Percentiles rank a stretch among this genome's conserved stretches.
Evolutionary conservation across 2,113 vertebrate genomes (phyloP).

Genomic region (Apodemus sylvaticus): DNA sequence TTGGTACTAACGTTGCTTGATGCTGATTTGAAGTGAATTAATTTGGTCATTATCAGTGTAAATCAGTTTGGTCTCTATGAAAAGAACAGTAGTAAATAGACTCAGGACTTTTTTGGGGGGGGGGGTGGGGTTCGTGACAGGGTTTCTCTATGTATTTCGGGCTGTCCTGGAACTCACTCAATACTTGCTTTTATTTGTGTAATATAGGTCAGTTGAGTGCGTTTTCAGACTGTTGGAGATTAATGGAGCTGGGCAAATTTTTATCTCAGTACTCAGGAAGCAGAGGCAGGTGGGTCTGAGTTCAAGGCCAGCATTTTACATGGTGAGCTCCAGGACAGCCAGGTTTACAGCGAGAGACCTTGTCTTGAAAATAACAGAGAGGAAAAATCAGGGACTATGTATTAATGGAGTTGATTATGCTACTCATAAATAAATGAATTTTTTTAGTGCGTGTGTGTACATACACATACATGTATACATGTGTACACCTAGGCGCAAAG

Average conservation of each 20-base stretch:
- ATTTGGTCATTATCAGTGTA: constrained; percentile 8
- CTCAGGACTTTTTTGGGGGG: too few species aligned
- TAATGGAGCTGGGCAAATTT: background rate
- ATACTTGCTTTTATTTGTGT: background rate
- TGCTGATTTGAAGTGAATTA: background rate
- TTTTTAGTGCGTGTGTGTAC: background rate
- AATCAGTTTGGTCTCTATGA: constrained; percentile 27
- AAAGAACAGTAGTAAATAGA: constrained; percentile 20
- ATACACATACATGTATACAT: background rate
- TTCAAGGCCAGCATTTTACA: background rate
- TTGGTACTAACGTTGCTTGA: background rate
- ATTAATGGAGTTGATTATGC: background rate
- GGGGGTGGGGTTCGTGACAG: too few species aligned
- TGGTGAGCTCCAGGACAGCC: background rate
- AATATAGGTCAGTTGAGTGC: background rate
- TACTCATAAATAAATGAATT: background rate
- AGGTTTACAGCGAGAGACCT: background rate
- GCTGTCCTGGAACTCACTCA: too few species aligned
- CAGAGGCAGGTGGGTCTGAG: background rate
- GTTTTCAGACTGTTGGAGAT: constrained; percentile 20
- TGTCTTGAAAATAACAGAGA: background rate
- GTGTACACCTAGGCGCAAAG: background rate
- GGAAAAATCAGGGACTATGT: background rate
- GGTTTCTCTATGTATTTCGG: too few species aligned
- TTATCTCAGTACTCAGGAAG: background rate